Percentiles rank a stretch among this genome's conserved stretches.
phyloP scores from a whole-genome alignment of 1,140 invertebrate genomes.

The Bombus superbus region DNA sequence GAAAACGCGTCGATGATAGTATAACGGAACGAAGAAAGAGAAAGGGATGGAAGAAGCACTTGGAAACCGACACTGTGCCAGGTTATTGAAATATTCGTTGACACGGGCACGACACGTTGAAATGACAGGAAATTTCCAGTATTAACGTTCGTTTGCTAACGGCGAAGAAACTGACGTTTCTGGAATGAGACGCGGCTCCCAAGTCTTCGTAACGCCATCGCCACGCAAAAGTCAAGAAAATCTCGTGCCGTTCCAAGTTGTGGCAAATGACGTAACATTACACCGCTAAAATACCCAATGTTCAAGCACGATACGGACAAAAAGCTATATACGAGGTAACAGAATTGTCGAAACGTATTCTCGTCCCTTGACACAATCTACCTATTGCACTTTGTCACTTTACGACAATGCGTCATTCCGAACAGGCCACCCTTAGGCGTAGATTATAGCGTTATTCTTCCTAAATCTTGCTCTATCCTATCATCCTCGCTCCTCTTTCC shows the following conservation, averaged over 20 bases:
- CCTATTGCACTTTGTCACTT: background rate
- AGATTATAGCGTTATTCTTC: background rate
- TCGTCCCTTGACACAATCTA: background rate
- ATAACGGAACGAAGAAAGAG: too few relatives aligned
- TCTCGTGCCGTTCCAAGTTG: slow-evolving; percentile 49
- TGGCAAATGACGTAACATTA: slow-evolving; percentile 57
- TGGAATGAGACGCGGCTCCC: slow-evolving; percentile 15
- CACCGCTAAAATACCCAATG: slow-evolving; percentile 53
- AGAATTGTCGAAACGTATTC: background rate
- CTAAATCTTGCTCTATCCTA: background rate
- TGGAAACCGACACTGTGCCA: background rate
- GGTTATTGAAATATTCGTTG: slow-evolving; percentile 26
- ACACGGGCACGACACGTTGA: background rate
- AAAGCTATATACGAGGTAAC: background rate
- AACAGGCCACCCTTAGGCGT: background rate
- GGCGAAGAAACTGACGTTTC: slow-evolving; percentile 23
- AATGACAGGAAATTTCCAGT: slow-evolving; percentile 18
- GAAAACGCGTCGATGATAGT: background rate
- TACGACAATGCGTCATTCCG: background rate
- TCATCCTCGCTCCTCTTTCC: background rate
- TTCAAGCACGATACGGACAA: slow-evolving; percentile 29
- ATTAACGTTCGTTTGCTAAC: slow-evolving; percentile 4
- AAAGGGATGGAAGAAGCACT: too few relatives aligned
- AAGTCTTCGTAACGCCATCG: slow-evolving; percentile 9
- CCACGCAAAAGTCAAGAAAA: slow-evolving; percentile 52